These are phyloP conservation scores for Crypturellus undulatus DNA, from an alignment of 2,113 vertebrate species.

Conservation along the genomic window DNA sequence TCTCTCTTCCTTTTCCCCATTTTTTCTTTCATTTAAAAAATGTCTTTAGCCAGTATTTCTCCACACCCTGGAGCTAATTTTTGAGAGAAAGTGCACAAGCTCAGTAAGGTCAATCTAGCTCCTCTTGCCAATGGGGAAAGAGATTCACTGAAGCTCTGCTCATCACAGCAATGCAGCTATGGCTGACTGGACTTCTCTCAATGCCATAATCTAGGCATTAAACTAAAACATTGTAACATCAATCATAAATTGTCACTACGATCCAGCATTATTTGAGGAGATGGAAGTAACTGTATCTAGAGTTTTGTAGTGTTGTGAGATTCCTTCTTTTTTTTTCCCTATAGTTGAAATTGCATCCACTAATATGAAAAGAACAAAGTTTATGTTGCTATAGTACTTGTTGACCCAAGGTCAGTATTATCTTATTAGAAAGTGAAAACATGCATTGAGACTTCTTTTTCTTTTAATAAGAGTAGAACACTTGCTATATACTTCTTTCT, in stretches of 20 bases:
- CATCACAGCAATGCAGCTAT: background rate
- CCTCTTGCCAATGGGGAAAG: background rate
- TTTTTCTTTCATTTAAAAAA: background rate
- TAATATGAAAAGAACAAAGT: background rate
- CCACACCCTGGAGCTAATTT: background rate
- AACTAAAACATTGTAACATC: constrained; percentile 24
- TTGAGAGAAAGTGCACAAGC: background rate
- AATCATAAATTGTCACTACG: constrained; percentile 31
- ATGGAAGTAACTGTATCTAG: background rate
- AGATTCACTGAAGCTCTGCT: background rate
- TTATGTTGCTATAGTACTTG: background rate
- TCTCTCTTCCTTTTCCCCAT: background rate
- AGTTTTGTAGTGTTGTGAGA: background rate
- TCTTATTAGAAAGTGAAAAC: constrained; percentile 59
- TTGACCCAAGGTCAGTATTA: constrained; percentile 21
- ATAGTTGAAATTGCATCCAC: background rate
- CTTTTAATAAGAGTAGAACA: constrained; percentile 28
- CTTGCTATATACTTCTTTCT: constrained; percentile 10
- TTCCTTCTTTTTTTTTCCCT: background rate
- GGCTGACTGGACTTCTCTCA: background rate
- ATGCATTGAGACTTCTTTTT: constrained; percentile 44
- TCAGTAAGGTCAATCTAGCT: background rate
- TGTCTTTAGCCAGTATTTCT: background rate
- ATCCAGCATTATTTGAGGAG: constrained; percentile 1
- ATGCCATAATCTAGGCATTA: constrained; percentile 16